Base-by-base conservation (phyloP, 2,888 invertebrate genomes). In the Pardosa pseudoannulata region DNA sequence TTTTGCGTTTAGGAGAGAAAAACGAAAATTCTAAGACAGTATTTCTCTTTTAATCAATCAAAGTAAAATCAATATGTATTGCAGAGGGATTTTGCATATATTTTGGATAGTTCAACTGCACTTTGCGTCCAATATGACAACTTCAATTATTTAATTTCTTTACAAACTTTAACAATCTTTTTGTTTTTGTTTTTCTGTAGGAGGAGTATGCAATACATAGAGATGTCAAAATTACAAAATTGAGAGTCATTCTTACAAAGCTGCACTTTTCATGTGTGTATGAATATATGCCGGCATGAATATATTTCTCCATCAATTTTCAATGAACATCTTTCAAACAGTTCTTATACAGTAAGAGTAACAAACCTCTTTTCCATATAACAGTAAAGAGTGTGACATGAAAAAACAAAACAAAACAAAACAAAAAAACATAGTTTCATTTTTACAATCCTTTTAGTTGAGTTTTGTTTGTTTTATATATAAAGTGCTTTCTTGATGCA, bases 311-410 rank as follows among this genome's bases (percentile, higher is more conserved):
- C 23, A 56, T 56, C 56, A 23, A 56, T 56, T 56, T 56, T 11
- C 56, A 6, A 23, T 56, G 56, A 56, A 56, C 56, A 23, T 56
- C 5, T 56, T 56, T 23, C 23, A 46, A 46, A 16, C 16, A 46
- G 2, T 16, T 46, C 13, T 46, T 46, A 46, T 16, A 11, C 11
- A 56, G 19, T 3, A 56, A 65, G 65, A 65, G n/a, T 65, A 65
- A 65, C 65, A 65, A 70, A 70, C 27, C n/a, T 41, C 9, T 70
- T 13, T 41, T 70, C 36, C 41, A 70, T 70, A 19, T 36, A 70
- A 70, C 41, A 70, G n/a, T 41, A 36, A 68, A 36, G 39, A 70
- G 41, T 70, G 28, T 70, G 27, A 41, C 70, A 70, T 70, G n/a
- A 41, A 70, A 70, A 65, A 16, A n/a, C n/a, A n/a, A n/a, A n/a